These are phyloP conservation scores for Aphidius ervi DNA, from an alignment of 1,140 invertebrate species.

Conservation along the genomic window DNA sequence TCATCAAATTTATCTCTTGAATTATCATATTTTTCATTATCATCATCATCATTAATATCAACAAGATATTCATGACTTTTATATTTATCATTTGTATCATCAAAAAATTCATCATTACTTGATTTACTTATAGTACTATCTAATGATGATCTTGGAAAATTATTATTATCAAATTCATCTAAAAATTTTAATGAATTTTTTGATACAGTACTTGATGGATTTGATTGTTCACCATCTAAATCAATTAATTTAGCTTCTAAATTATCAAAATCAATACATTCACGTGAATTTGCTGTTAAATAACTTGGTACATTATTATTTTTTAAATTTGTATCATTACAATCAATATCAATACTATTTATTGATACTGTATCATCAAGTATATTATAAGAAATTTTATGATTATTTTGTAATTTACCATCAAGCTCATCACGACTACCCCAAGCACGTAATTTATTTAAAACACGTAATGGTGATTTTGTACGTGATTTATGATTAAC, in stretches of 20 bases:
- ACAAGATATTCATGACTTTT: too few relatives aligned
- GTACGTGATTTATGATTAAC: slow-evolving; percentile 42
- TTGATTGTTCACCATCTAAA: not conserved
- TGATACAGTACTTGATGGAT: slow-evolving; percentile 30
- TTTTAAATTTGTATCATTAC: not conserved
- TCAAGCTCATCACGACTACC: slow-evolving; percentile 45
- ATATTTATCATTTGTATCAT: not conserved
- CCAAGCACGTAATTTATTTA: slow-evolving; percentile 45
- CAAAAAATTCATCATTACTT: slow-evolving; percentile 19
- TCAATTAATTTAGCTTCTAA: slow-evolving; percentile 40
- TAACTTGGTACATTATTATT: slow-evolving; percentile 36
- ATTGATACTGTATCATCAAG: slow-evolving; percentile 35
- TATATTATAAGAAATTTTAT: slow-evolving; percentile 40
- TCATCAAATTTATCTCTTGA: slow-evolving; percentile 28
- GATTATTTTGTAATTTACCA: slow-evolving; percentile 25
- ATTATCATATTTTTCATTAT: slow-evolving; percentile 1
- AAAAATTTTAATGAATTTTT: slow-evolving; percentile 36
- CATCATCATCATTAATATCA: slow-evolving; percentile 6
- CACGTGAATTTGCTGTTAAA: slow-evolving; percentile 43
- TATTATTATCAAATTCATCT: slow-evolving; percentile 27
- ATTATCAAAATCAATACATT: slow-evolving; percentile 50
- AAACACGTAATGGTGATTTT: slow-evolving; percentile 46
- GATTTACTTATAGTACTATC: slow-evolving; percentile 25
- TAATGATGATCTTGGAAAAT: slow-evolving; percentile 28
- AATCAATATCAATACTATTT: slow-evolving; percentile 14